Base-by-base conservation (phyloP, 1,140 invertebrate genomes). In the silkworm (Bombyx mori) region DNA sequence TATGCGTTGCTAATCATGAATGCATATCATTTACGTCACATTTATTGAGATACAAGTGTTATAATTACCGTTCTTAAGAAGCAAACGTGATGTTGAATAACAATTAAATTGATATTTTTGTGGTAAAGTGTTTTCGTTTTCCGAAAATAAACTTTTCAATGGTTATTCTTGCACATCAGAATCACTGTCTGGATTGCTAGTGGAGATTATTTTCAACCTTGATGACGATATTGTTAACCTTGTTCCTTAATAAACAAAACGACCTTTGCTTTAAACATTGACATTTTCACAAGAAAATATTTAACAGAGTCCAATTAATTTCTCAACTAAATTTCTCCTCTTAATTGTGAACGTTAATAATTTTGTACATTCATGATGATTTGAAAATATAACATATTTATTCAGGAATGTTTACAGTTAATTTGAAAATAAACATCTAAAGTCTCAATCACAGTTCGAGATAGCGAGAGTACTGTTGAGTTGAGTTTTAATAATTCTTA, bases 161-260 rank as follows among this genome's bases (percentile, higher is more conserved):
- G 69, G 63, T 58, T 77, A 77, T 77, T 77, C 66, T 56, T 68
- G 71, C 69, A 62, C 46, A 56, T 59, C 53, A 66, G 26, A 35
- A 3, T 35, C 35, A 60, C 60, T 52, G 66, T 71, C 63, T 70
- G 66, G 62, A 77, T 65, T 70, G 63, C 62, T 63, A 54, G 69
- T 60, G 58, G 55, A 66, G 70, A 75, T 79, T 81, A 82, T 81
- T 77, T 73, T 65, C 59, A 76, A 77, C 77, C 79, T 78, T 83
- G 77, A 82, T 83, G 83, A 86, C 83, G 79, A 57, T 74, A 75
- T 73, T 75, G 73, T 75, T 76, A 79, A 82, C 83, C 82, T 86
- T 83, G 82, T 75, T 60, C 56, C 60, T 63, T 61, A 62, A 71
- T 68, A 75, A 75, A 76, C 73, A 74, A 69, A 67, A 73, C 66